Evolutionary conservation across 2,888 invertebrate species (phyloP).

Genomic region (Selenia dentaria): DNA sequence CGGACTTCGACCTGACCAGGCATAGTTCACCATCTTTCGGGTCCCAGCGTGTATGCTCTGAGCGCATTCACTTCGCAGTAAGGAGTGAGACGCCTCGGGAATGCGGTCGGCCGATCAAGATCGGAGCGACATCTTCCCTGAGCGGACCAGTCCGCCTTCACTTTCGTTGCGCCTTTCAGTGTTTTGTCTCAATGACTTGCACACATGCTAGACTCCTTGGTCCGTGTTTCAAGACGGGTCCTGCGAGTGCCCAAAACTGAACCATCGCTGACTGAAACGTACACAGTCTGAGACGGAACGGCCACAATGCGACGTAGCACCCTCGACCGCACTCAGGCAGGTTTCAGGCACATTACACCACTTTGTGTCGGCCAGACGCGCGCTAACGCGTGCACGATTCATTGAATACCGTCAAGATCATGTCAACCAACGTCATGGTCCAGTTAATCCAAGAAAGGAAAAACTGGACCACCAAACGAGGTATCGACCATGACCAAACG

Average conservation of each 20-base stretch:
- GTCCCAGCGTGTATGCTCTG: slow-evolving; percentile 87
- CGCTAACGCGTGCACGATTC: slow-evolving; percentile 46
- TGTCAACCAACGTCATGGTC: slow-evolving; percentile 20
- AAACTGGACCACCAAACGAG: slow-evolving; percentile 49
- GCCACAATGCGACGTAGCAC: slow-evolving; percentile 43
- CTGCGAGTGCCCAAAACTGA: slow-evolving; percentile 69
- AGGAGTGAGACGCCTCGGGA: slow-evolving; percentile 84
- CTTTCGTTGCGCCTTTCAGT: slow-evolving; percentile 88
- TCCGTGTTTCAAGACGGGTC: too few species aligned
- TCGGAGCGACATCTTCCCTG: slow-evolving; percentile 72
- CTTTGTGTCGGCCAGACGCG: slow-evolving; percentile 56
- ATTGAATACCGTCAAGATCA: slow-evolving; percentile 24
- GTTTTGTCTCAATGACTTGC: slow-evolving; percentile 68
- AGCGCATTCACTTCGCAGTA: slow-evolving; percentile 74
- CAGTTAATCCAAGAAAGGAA: background rate
- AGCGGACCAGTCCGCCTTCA: slow-evolving; percentile 71
- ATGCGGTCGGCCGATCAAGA: slow-evolving; percentile 72
- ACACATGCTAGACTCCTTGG: too few species aligned
- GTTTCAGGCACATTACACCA: slow-evolving; percentile 46
- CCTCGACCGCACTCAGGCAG: slow-evolving; percentile 52
- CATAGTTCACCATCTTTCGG: too few species aligned
- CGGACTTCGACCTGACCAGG: slow-evolving; percentile 88
- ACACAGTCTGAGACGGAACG: slow-evolving; percentile 55
- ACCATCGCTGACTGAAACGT: slow-evolving; percentile 62
- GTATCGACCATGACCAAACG: slow-evolving; percentile 72